Percentiles rank a stretch among this genome's conserved stretches.
phyloP scores from a whole-genome alignment of 2,113 vertebrate species.

The Equus quagga region DNA sequence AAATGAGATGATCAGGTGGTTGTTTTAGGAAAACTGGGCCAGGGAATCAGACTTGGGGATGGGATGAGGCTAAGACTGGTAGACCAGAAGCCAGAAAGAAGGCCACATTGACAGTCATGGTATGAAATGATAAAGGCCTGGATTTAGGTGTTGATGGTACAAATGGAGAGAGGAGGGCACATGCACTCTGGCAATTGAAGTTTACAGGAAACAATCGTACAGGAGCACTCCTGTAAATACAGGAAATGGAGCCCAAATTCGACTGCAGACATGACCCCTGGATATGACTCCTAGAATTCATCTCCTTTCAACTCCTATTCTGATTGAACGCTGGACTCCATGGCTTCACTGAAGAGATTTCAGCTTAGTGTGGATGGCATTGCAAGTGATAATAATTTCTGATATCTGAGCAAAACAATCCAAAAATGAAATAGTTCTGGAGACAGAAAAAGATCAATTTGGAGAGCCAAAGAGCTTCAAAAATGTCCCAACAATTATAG shows the following conservation, averaged over 20 bases:
- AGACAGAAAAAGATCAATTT: constrained; percentile 50
- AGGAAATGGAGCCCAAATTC: neutral
- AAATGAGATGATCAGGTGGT: neutral
- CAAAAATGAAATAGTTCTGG: neutral
- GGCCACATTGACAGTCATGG: neutral
- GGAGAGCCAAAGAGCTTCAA: neutral
- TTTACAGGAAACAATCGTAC: neutral
- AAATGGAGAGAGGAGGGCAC: neutral
- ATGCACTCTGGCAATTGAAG: neutral
- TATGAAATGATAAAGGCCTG: neutral
- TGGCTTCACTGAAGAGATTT: neutral
- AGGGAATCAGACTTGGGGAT: neutral
- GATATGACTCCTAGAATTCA: neutral
- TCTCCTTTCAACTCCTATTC: neutral
- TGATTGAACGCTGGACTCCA: neutral
- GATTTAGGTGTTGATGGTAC: neutral
- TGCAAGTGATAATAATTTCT: constrained; percentile 50
- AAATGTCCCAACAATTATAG: constrained; percentile 27
- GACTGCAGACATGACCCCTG: neutral
- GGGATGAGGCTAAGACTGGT: neutral
- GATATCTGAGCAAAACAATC: neutral
- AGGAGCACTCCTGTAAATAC: neutral
- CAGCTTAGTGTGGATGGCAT: neutral
- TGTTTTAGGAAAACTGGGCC: constrained; percentile 27
- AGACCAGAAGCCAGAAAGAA: neutral